Base-by-base conservation (phyloP, 2,888 invertebrate species). In the Cyaniris semiargus region DNA sequence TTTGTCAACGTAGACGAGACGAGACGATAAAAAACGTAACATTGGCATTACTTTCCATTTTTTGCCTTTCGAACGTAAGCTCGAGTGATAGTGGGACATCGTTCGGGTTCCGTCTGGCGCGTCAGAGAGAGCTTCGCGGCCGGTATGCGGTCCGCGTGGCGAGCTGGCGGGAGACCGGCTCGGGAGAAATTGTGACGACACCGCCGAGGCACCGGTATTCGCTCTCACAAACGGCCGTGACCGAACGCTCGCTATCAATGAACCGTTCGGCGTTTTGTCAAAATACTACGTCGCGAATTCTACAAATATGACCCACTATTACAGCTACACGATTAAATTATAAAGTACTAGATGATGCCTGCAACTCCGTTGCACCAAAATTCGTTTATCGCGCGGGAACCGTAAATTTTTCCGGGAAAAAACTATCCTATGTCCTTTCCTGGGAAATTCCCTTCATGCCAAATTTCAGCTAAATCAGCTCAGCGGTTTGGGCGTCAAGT, bases 71-170 rank as follows among this genome's bases (percentile, higher is more conserved):
- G 23, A 74, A 74, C 27, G 8, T 18, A 53, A 48, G 44, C 23
- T 44, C 44, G 1, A 53, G 74, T 90, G 90, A 92, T 91, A 92
- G 92, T 92, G 92, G 92, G 91, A 87, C 93, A 90, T 81, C 79
- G 82, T 85, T 85, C 86, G 84, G 84, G 85, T 88, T 86, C 86
- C 86, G 87, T 87, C 86, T 86, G 88, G 86, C 83, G 86, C 84
- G 87, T 85, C 85, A 86, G 87, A 88, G 87, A 88, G 88, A 87
- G 87, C 82, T 83, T 83, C 83, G 84, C 82, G 83, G 82, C 13
- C 70, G 53, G 34, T 76, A 70, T 70, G 66, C 66, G 4, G 60
- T 23, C 60, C 66, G 66, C 66, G 66, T 66, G 66, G 66, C 66
- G 23, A 60, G 23, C 13, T 80, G 83, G 80, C 79, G 80, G 78